Evolutionary conservation across 2,888 invertebrate species (phyloP).

Genomic region (Tetranychus piercei): DNA sequence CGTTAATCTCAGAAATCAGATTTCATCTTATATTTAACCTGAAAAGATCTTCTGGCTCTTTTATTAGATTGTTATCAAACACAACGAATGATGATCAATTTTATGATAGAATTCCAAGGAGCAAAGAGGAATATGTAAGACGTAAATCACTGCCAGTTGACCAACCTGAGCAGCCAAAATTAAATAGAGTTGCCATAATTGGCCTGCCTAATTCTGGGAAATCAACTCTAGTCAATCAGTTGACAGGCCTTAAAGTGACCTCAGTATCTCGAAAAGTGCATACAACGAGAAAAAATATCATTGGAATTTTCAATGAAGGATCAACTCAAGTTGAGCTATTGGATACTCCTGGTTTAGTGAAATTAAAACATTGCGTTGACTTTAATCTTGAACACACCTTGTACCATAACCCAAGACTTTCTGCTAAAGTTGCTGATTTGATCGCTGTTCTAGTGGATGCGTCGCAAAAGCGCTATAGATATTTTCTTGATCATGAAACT

Average conservation of each 20-base stretch:
- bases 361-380: constrained; percentile 45
- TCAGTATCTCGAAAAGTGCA: constrained; percentile 24
- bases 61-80: background rate
- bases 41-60: too few relatives aligned
- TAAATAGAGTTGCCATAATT: constrained; percentile 50
- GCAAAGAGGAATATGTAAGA: constrained; percentile 14
- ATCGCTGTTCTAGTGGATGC: constrained; percentile 72
- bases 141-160: constrained; percentile 19
- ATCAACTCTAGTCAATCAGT: constrained; percentile 74
- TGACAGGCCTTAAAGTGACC: constrained; percentile 56
- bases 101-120: constrained; percentile 14
- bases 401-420: constrained; percentile 42
- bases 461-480: constrained; percentile 48
- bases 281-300: constrained; percentile 41
- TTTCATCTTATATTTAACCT: too few relatives aligned
- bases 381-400: constrained; percentile 34
- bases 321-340: constrained; percentile 66
- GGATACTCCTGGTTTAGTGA: constrained; percentile 80
- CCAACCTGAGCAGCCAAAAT: constrained; percentile 29
- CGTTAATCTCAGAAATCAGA: too few relatives aligned
- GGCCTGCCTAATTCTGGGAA: constrained; percentile 90
- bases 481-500: constrained; percentile 49
- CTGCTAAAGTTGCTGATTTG: constrained; percentile 47
- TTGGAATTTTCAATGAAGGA: constrained; percentile 52
- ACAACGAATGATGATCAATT: background rate